These are phyloP conservation scores for Lithophane ornitopus DNA, from an alignment of 2,888 invertebrate genomes.

Conservation along the genomic window DNA sequence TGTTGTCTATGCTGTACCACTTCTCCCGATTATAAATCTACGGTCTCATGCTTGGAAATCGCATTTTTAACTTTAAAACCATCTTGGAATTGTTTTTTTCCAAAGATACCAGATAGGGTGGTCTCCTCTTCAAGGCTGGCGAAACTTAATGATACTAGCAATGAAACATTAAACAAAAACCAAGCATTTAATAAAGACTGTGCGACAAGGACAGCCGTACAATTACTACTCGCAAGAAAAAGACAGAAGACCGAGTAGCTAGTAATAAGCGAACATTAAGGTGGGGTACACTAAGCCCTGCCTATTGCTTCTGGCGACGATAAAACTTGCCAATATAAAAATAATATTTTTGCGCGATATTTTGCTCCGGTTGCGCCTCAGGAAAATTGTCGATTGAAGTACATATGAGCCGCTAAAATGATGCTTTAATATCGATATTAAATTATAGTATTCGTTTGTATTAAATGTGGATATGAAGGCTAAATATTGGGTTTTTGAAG, in stretches of 20 bases:
- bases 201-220: conserved; percentile 35
- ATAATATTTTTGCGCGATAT: conserved; percentile 67
- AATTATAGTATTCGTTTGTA: conserved; percentile 1
- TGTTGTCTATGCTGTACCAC: no score
- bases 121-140: conserved; percentile 17
- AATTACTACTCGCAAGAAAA: conserved; percentile 14
- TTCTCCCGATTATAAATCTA: background rate
- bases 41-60: background rate
- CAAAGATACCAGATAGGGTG: conserved; percentile 24
- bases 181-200: conserved; percentile 45
- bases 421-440: conserved; percentile 31
- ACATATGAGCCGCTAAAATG: conserved; percentile 56
- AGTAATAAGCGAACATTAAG: conserved; percentile 72
- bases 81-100: background rate
- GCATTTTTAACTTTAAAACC: conserved; percentile 3
- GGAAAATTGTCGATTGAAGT: conserved; percentile 71
- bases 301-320: conserved; percentile 76
- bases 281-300: conserved; percentile 67
- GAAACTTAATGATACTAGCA: conserved; percentile 39
- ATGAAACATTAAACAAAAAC: conserved; percentile 54
- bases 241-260: conserved; percentile 45
- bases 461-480: background rate
- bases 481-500: conserved; percentile 8
- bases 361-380: conserved; percentile 72
- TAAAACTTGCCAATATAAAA: conserved; percentile 75